phyloP scores from a whole-genome alignment of 92 coral and sea anemone genomes.

The Phymanthus crucifer region DNA sequence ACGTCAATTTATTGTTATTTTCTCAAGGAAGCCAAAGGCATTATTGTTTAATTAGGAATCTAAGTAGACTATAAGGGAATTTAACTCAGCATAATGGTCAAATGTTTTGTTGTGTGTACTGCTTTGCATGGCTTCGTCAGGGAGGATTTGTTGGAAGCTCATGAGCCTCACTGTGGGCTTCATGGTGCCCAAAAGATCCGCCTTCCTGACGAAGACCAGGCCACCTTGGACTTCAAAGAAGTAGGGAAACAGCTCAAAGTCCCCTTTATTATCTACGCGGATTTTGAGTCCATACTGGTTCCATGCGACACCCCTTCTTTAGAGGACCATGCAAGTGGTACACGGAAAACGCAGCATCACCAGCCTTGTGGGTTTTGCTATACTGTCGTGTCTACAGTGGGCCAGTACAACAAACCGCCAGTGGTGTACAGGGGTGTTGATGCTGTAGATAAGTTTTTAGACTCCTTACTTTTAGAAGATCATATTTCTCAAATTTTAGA shows the following conservation, averaged over 20 bases:
- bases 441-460: not conserved
- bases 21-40: no score
- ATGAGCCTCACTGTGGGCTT: no score
- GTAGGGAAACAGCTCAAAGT: constrained; percentile 6
- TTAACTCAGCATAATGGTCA: no score
- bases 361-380: constrained; percentile 4
- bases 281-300: not conserved
- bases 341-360: not conserved
- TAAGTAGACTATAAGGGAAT: no score
- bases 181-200: constrained; percentile 8
- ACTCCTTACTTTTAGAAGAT: not conserved
- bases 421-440: not conserved
- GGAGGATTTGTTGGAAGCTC: no score
- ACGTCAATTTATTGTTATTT: no score
- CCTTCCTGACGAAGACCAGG: not conserved
- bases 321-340: not conserved
- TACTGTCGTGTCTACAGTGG: not conserved
- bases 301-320: not conserved
- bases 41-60: no score
- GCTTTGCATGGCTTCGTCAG: no score
- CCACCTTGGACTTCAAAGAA: not conserved
- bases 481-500: not conserved
- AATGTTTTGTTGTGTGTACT: no score
- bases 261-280: not conserved
- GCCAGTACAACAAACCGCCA: not conserved